These are phyloP conservation scores for Pharmacophagus antenor DNA, from an alignment of 2,888 invertebrate genomes.

Conservation along the genomic window DNA sequence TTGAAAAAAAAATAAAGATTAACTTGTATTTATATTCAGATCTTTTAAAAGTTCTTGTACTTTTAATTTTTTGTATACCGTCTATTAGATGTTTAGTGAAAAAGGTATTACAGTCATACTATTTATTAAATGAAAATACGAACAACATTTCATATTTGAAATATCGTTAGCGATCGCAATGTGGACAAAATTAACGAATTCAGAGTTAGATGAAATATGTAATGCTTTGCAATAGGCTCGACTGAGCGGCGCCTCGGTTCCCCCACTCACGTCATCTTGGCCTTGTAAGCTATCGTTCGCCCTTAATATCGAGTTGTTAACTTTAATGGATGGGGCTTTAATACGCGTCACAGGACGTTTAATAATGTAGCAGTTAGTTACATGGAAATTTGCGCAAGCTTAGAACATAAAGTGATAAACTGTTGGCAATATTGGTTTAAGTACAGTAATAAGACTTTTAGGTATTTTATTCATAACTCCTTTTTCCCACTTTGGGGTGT, in stretches of 20 bases:
- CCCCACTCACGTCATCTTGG: conserved; percentile 42
- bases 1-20: too few species aligned
- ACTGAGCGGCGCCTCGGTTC: conserved; percentile 43
- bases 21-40: too few species aligned
- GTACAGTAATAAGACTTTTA: not conserved
- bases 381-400: not conserved
- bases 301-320: conserved; percentile 20
- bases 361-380: conserved; percentile 16
- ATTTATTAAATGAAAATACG: too few species aligned
- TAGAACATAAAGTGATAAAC: not conserved
- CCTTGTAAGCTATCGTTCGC: conserved; percentile 39
- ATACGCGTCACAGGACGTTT: conserved; percentile 18
- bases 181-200: not conserved
- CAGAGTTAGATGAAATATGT: conserved; percentile 10
- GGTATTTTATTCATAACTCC: not conserved
- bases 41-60: too few species aligned
- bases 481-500: too few species aligned
- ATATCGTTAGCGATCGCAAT: not conserved
- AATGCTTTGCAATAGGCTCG: conserved; percentile 45
- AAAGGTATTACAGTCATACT: too few species aligned
- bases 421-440: too few species aligned
- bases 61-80: too few species aligned
- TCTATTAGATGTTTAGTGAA: too few species aligned
- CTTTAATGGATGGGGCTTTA: conserved; percentile 25
- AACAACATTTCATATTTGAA: too few species aligned